Conservation (phyloP, 2,797 vertebrate species). For the Ciconia nigra region DNA sequence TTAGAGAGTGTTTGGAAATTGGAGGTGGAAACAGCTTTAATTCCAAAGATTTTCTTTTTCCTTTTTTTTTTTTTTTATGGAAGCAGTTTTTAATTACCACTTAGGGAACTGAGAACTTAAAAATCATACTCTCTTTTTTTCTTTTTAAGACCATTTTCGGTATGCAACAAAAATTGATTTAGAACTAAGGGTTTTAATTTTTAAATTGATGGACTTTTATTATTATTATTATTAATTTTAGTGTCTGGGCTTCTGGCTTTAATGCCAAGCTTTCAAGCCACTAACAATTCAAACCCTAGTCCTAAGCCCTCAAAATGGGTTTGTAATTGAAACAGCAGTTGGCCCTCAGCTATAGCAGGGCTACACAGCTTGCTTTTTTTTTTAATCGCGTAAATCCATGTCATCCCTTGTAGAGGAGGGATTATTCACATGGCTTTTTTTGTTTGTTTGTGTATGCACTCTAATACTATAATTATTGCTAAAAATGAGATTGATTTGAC, state of each 20-base stretch:
- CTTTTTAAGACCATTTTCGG: neutral
- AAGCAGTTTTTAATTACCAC: neutral
- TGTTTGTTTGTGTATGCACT: neutral
- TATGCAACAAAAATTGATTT: neutral
- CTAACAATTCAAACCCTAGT: conserved; percentile 2
- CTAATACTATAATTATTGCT: conserved; percentile 28
- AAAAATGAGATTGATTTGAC: conserved; percentile 21
- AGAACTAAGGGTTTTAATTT: neutral
- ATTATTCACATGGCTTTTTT: conserved; percentile 2
- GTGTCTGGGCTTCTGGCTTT: neutral
- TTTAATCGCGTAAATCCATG: neutral
- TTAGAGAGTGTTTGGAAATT: neutral
- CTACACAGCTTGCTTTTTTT: neutral
- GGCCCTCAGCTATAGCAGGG: neutral
- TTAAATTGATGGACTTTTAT: neutral
- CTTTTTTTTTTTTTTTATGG: fast-evolving
- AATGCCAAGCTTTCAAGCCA: conserved; percentile 18
- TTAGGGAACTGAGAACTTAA: neutral
- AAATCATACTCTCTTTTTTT: neutral
- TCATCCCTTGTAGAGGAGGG: neutral
- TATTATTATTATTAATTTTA: neutral
- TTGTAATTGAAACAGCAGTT: neutral
- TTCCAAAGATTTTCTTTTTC: neutral
- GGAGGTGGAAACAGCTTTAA: neutral
- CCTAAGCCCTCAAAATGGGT: conserved; percentile 21